Evolutionary conservation across 2,797 vertebrate species (phyloP).

Genomic region (Sciurus carolinensis): DNA sequence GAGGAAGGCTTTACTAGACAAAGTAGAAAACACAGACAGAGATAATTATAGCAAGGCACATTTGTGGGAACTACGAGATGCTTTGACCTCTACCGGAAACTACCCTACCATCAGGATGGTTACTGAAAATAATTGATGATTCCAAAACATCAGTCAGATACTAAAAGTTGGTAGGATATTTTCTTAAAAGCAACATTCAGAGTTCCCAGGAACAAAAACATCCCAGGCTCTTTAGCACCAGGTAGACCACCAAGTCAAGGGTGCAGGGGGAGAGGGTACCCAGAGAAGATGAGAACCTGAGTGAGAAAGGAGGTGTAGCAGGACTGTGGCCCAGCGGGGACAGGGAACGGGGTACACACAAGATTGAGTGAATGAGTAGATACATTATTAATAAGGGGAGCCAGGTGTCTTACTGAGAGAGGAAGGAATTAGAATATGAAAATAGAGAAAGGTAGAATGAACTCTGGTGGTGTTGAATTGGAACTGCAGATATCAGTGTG

Average conservation of each 20-base stretch:
- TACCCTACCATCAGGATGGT: neutral
- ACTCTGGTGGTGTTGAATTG: neutral
- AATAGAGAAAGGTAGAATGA: neutral
- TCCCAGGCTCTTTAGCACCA: neutral
- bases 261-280: neutral
- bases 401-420: neutral
- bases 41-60: neutral
- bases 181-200: neutral
- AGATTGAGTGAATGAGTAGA: neutral
- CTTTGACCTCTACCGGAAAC: constrained; percentile 26
- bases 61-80: neutral
- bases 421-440: neutral
- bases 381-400: neutral
- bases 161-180: neutral
- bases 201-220: neutral
- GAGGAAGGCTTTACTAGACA: neutral
- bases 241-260: neutral
- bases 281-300: neutral
- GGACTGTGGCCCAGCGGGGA: neutral
- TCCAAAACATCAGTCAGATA: neutral
- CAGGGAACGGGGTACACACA: neutral
- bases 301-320: neutral
- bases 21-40: constrained; percentile 27
- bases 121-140: neutral
- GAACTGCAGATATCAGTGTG: neutral